phyloP scores from a whole-genome alignment of 1,140 invertebrate species.

The Saxidomus purpurata region DNA sequence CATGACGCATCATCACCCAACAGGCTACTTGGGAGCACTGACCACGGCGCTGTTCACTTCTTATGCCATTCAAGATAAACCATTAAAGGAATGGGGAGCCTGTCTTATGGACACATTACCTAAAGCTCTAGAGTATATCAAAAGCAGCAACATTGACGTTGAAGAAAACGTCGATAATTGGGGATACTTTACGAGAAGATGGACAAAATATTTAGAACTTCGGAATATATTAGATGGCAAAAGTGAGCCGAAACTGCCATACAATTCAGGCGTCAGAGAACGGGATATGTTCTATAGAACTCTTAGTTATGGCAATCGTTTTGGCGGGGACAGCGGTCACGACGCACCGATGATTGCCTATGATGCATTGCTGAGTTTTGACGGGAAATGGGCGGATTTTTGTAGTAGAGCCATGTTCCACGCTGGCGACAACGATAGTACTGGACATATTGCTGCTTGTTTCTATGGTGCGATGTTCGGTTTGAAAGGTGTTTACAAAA shows the following conservation, averaged over 20 bases:
- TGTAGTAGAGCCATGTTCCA: constrained; percentile 84
- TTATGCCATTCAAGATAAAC: constrained; percentile 82
- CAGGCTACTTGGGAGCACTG: constrained; percentile 84
- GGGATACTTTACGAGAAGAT: constrained; percentile 80
- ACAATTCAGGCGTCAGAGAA: constrained; percentile 78
- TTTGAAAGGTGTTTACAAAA: constrained; percentile 78
- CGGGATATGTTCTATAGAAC: constrained; percentile 83
- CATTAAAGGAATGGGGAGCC: constrained; percentile 79
- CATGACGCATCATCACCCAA: constrained; percentile 85
- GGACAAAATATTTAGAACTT: constrained; percentile 81
- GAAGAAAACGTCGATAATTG: constrained; percentile 79
- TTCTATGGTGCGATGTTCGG: constrained; percentile 85
- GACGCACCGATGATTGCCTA: constrained; percentile 86
- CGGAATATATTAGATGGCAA: constrained; percentile 77
- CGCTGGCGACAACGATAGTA: constrained; percentile 85
- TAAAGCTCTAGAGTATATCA: constrained; percentile 76
- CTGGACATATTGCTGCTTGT: constrained; percentile 84
- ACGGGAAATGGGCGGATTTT: constrained; percentile 81
- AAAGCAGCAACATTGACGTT: constrained; percentile 70
- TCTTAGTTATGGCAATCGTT: constrained; percentile 80
- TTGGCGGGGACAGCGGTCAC: constrained; percentile 84
- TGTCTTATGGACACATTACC: constrained; percentile 77
- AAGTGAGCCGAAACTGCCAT: constrained; percentile 77
- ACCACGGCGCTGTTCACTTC: constrained; percentile 83
- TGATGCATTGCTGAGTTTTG: constrained; percentile 82